phyloP scores from a whole-genome alignment of 2,797 vertebrate genomes.

The Aulostomus chinensis region DNA sequence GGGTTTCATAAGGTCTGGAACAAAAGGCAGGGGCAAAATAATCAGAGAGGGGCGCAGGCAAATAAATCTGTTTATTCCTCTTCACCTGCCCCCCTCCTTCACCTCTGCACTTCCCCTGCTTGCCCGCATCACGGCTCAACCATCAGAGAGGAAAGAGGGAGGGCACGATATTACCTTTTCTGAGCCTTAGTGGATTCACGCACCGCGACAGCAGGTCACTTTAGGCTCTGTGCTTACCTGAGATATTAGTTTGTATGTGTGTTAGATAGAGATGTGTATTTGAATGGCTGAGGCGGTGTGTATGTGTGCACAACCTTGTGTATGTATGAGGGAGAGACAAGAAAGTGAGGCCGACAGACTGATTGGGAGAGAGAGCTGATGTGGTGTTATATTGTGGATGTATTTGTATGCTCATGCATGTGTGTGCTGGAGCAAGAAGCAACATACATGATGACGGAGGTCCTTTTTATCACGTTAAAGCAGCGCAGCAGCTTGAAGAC shows the following conservation, averaged over 20 bases:
- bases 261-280: slow-evolving; percentile 73
- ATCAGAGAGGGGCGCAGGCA: slow-evolving; percentile 84
- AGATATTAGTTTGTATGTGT: slow-evolving; percentile 79
- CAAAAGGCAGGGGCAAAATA: slow-evolving; percentile 82
- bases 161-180: slow-evolving; percentile 74
- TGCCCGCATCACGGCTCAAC: slow-evolving; percentile 62
- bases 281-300: slow-evolving; percentile 56
- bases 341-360: slow-evolving; percentile 27
- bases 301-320: slow-evolving; percentile 32
- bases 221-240: slow-evolving; percentile 76
- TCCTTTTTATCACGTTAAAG: slow-evolving; percentile 11
- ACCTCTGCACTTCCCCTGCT: slow-evolving; percentile 53
- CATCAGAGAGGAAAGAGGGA: slow-evolving; percentile 57
- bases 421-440: background rate
- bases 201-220: slow-evolving; percentile 73
- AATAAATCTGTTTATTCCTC: slow-evolving; percentile 89
- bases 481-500: slow-evolving; percentile 1
- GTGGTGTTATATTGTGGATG: slow-evolving; percentile 47
- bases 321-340: slow-evolving; percentile 49
- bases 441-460: slow-evolving; percentile 11
- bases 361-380: slow-evolving; percentile 31
- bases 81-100: slow-evolving; percentile 57
- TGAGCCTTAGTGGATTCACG: slow-evolving; percentile 72
- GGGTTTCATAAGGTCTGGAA: slow-evolving; percentile 91
- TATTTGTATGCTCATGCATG: slow-evolving; percentile 10